phyloP scores from a whole-genome alignment of 2,797 vertebrate genomes.

The Anomalospiza imberbis region DNA sequence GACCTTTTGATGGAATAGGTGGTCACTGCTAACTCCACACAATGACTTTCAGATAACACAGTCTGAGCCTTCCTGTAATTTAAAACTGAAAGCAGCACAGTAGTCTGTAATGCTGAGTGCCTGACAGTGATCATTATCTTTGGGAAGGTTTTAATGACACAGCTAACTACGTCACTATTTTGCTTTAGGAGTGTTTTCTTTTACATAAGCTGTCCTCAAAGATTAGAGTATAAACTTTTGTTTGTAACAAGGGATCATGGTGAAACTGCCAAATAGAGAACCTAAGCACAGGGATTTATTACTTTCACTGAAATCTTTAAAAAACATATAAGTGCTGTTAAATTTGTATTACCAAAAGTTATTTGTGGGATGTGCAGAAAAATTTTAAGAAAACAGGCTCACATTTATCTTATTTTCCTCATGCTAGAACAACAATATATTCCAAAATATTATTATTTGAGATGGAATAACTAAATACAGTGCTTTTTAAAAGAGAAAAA shows the following conservation, averaged over 20 bases:
- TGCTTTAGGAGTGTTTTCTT: background rate
- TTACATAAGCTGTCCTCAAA: constrained; percentile 12
- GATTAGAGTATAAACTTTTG: background rate
- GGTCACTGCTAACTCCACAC: background rate
- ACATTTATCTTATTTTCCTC: background rate
- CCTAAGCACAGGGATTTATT: background rate
- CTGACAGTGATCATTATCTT: background rate
- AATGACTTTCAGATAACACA: background rate
- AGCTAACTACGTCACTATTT: background rate
- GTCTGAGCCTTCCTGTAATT: background rate
- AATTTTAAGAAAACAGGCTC: background rate
- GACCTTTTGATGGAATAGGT: background rate
- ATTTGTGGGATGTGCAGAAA: background rate
- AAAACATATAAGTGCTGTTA: background rate
- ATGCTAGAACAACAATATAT: background rate
- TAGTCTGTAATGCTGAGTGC: background rate
- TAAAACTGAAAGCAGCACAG: background rate
- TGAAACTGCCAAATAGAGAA: background rate
- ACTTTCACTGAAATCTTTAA: background rate
- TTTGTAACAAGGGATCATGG: background rate
- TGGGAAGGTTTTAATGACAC: background rate
- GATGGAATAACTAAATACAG: background rate
- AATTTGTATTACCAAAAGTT: background rate
- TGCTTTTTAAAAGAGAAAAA: background rate
- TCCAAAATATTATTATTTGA: background rate